phyloP scores from a whole-genome alignment of 1,140 invertebrate genomes.

The Formica exsecta region DNA sequence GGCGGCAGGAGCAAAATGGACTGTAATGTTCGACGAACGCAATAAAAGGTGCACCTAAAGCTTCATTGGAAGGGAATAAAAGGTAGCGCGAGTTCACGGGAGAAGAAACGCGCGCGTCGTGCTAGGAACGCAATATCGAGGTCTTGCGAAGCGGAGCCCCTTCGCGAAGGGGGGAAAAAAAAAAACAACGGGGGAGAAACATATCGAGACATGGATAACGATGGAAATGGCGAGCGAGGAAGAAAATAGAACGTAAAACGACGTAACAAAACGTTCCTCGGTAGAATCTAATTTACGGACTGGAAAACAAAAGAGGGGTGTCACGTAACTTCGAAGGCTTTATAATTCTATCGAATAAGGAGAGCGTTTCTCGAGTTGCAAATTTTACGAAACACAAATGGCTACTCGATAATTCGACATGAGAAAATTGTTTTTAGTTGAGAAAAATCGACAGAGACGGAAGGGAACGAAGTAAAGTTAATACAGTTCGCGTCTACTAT shows the following conservation, averaged over 20 bases:
- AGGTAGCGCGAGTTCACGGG: background rate
- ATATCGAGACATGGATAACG: slow-evolving; percentile 53
- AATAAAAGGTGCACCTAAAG: slow-evolving; percentile 35
- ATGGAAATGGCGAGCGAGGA: slow-evolving; percentile 18
- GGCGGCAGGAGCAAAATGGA: slow-evolving; percentile 12
- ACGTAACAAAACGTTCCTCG: slow-evolving; percentile 6
- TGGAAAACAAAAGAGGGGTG: background rate
- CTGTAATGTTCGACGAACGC: slow-evolving; percentile 20
- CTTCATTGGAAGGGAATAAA: slow-evolving; percentile 46
- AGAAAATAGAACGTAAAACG: slow-evolving; percentile 12
- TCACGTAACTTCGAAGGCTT: slow-evolving; percentile 8
- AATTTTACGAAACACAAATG: background rate
- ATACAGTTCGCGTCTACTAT: background rate
- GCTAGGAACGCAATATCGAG: slow-evolving; percentile 32
- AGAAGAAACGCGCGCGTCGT: background rate
- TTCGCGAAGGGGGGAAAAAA: background rate
- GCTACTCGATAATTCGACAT: background rate
- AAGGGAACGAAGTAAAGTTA: slow-evolving; percentile 33
- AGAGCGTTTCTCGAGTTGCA: slow-evolving; percentile 4
- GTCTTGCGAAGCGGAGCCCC: background rate
- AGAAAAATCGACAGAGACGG: slow-evolving; percentile 23
- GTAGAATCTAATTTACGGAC: slow-evolving; percentile 13
- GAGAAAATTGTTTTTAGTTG: slow-evolving; percentile 20
- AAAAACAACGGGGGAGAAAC: slow-evolving; percentile 22
- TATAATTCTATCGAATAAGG: background rate